phyloP scores from a whole-genome alignment of 1,140 invertebrate species.

The Varroa destructor region DNA sequence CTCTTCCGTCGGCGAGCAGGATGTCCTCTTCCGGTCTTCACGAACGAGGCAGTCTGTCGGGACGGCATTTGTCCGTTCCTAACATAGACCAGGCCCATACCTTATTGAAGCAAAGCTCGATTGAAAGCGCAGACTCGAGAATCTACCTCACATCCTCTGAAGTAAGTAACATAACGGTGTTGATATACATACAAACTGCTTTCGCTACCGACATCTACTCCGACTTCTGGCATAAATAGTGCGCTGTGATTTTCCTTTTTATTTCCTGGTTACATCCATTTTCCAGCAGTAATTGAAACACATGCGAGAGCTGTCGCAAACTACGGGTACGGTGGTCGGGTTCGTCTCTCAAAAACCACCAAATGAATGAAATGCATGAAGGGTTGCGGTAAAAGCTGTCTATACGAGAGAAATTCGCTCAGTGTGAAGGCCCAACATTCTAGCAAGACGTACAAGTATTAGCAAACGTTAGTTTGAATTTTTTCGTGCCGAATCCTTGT shows the following conservation, averaged over 20 bases:
- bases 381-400: no score
- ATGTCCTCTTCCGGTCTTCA: constrained; percentile 29
- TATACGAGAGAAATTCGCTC: no score
- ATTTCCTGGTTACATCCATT: background rate
- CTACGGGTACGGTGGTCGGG: no score
- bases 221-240: background rate
- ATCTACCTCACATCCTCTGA: constrained; percentile 85
- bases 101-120: constrained; percentile 77
- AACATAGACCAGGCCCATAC: constrained; percentile 32
- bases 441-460: no score
- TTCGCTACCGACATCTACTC: background rate
- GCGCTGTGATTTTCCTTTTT: background rate
- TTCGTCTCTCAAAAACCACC: no score
- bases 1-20: constrained; percentile 26
- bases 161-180: constrained; percentile 51
- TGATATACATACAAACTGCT: constrained; percentile 26
- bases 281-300: no score
- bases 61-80: constrained; percentile 23
- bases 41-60: constrained; percentile 33
- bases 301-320: no score
- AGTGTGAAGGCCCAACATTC: no score
- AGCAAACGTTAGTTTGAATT: no score
- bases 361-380: no score
- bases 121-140: constrained; percentile 79
- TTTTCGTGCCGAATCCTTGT: no score